Percentiles rank a stretch among this genome's conserved stretches.
phyloP scores from a whole-genome alignment of 2,797 vertebrate species.

The Alfaro cultratus region DNA sequence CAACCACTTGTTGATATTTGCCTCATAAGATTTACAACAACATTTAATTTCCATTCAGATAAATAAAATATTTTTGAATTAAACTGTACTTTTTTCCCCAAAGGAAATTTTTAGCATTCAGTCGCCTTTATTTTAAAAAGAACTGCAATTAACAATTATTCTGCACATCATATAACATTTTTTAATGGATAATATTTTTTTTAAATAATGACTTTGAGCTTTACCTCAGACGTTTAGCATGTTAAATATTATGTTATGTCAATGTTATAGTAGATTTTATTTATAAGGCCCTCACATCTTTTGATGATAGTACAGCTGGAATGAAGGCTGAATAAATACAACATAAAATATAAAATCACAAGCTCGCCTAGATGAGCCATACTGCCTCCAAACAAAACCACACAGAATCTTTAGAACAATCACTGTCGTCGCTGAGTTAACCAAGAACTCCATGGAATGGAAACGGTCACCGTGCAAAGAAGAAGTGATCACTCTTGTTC shows the following conservation, averaged over 20 bases:
- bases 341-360: background rate
- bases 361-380: background rate
- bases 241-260: background rate
- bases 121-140: background rate
- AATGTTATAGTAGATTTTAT: no score
- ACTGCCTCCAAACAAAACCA: background rate
- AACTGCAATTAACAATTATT: background rate
- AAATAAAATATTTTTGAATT: no score
- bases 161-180: background rate
- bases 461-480: background rate
- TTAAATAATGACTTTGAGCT: background rate
- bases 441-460: background rate
- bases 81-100: no score
- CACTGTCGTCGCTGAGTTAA: background rate
- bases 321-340: background rate
- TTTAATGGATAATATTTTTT: background rate
- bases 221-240: background rate
- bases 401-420: background rate
- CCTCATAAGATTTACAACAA: no score
- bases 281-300: no score
- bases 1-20: no score
- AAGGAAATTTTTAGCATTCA: background rate
- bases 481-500: background rate
- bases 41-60: no score
- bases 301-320: background rate